Base-by-base conservation (phyloP, 2,113 vertebrate species). In the Centropus unirufus region DNA sequence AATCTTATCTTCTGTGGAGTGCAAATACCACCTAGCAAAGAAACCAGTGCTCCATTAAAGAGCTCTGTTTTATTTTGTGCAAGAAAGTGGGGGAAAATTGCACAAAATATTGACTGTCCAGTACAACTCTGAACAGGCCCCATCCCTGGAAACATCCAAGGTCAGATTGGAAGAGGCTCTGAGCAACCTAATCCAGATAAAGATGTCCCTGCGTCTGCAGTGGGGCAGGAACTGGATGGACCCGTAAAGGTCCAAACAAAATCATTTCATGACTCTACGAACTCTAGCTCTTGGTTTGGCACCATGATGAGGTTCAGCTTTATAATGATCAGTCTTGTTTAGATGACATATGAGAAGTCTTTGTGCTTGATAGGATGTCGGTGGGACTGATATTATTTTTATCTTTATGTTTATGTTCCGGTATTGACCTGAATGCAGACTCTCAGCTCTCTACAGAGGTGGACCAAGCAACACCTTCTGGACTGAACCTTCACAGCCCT, bases 401-500 rank as follows among this genome's bases (percentile, higher is more conserved):
- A 36, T 36, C 7, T 36, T 40, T n/a, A 34, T 63, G 6, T 52
- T 51, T 39, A 20, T 58, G 22, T 32, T 27, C n/a, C 83, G 70
- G 46, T 26, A 23, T 24, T 54, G 36, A 30, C 12, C 55, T 68
- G 52, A 14, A 4, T 52, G 30, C 17, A 49, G 63, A 16, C 14
- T 42, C 7, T 17, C 42, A 32, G 39, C 21, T 72, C 72, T 47
- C 42, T 4, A 26, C 26, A 46, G 46, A 12, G 40, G 3, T 1
- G 27, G 63, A 54, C 21, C 9, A 54, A 87, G 78, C 52, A 76
- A 36, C 73, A 54, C 61, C 23, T 27, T 36, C 42, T 57, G 57
- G 34, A 22, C 32, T 6, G 18, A 46, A 4, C 3, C 0, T 57
- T 46, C 34, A 0, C 7, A 17, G 46, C 44, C 23, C 66, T 30